Base-by-base conservation (phyloP, 2,797 vertebrate species). In the Hippopotamyrus pictus region DNA sequence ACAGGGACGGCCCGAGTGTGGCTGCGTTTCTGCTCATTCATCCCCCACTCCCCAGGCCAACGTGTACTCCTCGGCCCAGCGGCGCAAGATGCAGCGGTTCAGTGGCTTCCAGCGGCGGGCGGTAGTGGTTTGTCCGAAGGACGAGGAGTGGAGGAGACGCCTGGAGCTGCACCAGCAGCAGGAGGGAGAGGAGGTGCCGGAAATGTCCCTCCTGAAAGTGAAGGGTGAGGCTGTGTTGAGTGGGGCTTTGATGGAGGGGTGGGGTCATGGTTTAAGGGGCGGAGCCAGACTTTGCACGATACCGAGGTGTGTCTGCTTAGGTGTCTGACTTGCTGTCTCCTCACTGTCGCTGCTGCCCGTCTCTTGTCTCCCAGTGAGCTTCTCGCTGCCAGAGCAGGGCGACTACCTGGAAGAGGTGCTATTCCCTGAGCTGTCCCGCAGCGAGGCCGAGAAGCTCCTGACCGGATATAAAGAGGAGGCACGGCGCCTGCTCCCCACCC, bases 11-110 rank as follows among this genome's bases (percentile, higher is more conserved):
- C 62, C 46, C 5, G 0, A 5, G 54, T n/a, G 8, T 11, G 53
- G 7, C 33, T 19, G 17, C 25, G 4, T 29, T 33, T 44, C 14
- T 9, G 51, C 14, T 53, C n/a, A 33, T 19, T 19, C 86, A 19
- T 89, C 89, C 85, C 29, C 3, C 41, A 17, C 19, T 11, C 7
- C 37, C 46, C 92, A 98, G 98, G 96, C 96, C 90, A 98, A 97
- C n/a, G 94, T 97, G 87, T 97, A 98, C 92, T 96, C 97, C 91
- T 98, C 97, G 6, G 97, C 97, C 25, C 97, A 96, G 9, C 94
- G 95, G 59, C 93, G 97, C 93, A 99, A 98, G 93, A 94, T 99
- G 86, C 93, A 95, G 88, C 95, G 96, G 86, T 99, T 99, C 90
- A 90, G 92, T 33, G 96, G 96, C 29, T 98, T 97, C 92, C 93